Evolutionary conservation across 2,888 invertebrate species (phyloP), one percentile per base, ranked within the genome.

Genomic region (Clostera curtula): DNA sequence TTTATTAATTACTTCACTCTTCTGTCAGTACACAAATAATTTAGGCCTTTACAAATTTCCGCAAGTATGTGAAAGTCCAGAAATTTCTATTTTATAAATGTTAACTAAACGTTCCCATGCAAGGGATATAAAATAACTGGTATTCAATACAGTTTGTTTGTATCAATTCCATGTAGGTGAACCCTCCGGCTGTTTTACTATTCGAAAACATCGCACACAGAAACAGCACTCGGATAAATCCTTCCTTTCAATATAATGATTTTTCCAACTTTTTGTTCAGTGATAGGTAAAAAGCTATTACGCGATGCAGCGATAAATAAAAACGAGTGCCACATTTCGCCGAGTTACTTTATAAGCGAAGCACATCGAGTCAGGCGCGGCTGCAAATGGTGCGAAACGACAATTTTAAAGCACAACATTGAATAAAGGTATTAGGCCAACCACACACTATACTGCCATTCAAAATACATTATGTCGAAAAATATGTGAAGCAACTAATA

Each of bases 321-420:
- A 73, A 71, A 62, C 53, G 53, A 43, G 53, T 43, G 53, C 53
- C 55, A 63, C 60, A 65, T 74, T 76, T 65, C 54, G 65, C 49
- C 42, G 48, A 64, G 67, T 70, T 71, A 74, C 68, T 80, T 76
- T 74, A 73, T 74, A 79, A 69, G 69, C 75, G 56, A 50, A 57
- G 64, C 74, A 76, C 69, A 74, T 70, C 63, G 67, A 54, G 49
- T 49, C 55, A 50, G 55, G 65, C 60, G 53, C 60, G 63, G 60
- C 56, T 58, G 70, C 62, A 74, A 80, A 82, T 77, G 76, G 77
- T 62, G 74, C 68, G 73, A 74, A 76, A 74, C 74, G 77, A 75
- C 69, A 74, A 74, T 75, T 77, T 80, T 77, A 77, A 79, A 79
- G 71, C 72, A 73, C 66, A 69, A 72, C 76, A 77, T 74, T 76